Percentiles rank a stretch among this genome's conserved stretches.
phyloP scores from a whole-genome alignment of 2,113 vertebrate genomes.

The Campylomormyrus tamandua region DNA sequence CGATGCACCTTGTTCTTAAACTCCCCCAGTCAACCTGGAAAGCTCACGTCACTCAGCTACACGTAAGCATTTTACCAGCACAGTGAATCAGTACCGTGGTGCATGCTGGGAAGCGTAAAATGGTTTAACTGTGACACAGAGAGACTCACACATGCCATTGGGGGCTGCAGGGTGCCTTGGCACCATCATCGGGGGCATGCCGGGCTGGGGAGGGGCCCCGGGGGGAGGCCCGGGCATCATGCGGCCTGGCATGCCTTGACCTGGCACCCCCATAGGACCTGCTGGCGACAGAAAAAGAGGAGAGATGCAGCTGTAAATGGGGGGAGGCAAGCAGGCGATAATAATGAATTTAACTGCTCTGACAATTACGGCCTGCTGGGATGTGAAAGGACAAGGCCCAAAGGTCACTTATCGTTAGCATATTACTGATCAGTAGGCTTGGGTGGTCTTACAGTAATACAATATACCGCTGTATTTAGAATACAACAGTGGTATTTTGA shows the following conservation, averaged over 20 bases:
- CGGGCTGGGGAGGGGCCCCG: constrained; percentile 45
- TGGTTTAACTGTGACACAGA: not conserved
- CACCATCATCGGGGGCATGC: constrained; percentile 59
- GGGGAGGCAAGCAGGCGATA: not conserved
- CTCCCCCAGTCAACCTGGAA: not conserved
- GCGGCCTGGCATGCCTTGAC: constrained; percentile 64
- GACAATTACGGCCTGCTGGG: not conserved
- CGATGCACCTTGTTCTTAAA: not conserved
- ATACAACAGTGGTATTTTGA: not conserved
- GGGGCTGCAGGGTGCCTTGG: constrained; percentile 71
- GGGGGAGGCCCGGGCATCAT: constrained; percentile 51
- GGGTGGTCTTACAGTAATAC: not conserved
- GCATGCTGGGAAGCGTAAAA: not conserved
- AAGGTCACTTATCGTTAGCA: not conserved
- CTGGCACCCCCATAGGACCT: constrained; percentile 55
- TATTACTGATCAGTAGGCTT: not conserved
- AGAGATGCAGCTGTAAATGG: not conserved
- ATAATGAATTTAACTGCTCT: not conserved
- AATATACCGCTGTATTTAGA: not conserved
- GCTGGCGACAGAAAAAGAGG: not conserved
- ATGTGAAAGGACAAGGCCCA: not conserved
- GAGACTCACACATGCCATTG: constrained; percentile 85
- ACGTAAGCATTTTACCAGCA: not conserved
- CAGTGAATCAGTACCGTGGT: not conserved
- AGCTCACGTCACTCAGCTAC: not conserved